phyloP scores from a whole-genome alignment of 2,797 vertebrate genomes.

The Gymnoscopelus braueri region DNA sequence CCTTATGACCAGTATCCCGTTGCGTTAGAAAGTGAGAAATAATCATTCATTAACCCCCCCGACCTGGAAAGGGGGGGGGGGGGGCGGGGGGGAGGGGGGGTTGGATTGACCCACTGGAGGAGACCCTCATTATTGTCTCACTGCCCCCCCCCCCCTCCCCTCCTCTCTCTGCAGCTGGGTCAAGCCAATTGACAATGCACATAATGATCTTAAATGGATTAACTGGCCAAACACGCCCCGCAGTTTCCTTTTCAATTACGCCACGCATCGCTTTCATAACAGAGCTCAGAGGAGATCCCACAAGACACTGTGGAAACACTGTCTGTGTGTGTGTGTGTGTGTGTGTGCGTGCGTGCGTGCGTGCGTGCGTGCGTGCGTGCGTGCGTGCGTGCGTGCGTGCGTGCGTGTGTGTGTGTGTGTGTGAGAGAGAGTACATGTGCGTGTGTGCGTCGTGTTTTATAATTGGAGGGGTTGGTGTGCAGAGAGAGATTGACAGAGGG shows the following conservation, averaged over 20 bases:
- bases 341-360: conserved; percentile 19
- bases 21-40: conserved; percentile 86
- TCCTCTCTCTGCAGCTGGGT: conserved; percentile 76
- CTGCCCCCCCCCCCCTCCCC: conserved; percentile 30
- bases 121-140: conserved; percentile 13
- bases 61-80: conserved; percentile 51
- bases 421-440: background rate
- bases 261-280: conserved; percentile 73
- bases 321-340: conserved; percentile 24
- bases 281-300: conserved; percentile 57
- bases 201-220: conserved; percentile 87
- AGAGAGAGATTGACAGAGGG: conserved; percentile 26
- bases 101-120: conserved; percentile 48
- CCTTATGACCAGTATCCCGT: conserved; percentile 73
- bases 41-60: conserved; percentile 87
- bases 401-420: conserved; percentile 7
- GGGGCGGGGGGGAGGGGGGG: conserved; percentile 30
- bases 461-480: conserved; percentile 12
- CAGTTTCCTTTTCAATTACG: conserved; percentile 85
- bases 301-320: conserved; percentile 63
- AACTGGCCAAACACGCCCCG: conserved; percentile 76
- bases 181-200: conserved; percentile 77
- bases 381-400: conserved; percentile 9
- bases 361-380: background rate
- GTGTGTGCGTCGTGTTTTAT: conserved; percentile 34